Percentiles rank a stretch among this genome's conserved stretches.
Evolutionary conservation across 1,140 invertebrate genomes (phyloP).

Genomic region (Probaryconus sp.): DNA sequence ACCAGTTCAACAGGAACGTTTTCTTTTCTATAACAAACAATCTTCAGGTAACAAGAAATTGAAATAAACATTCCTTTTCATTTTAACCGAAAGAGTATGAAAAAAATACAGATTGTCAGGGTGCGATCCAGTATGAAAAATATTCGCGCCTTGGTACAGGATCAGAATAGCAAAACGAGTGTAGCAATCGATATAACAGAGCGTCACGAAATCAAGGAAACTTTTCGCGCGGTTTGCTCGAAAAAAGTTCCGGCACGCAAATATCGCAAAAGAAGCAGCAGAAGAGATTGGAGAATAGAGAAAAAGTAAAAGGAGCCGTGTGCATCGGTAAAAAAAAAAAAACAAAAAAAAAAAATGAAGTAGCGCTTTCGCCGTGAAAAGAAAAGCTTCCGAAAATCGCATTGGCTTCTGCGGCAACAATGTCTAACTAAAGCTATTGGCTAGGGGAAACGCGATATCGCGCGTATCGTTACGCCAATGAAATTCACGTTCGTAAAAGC

Average conservation of each 20-base stretch:
- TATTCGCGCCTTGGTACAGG: conserved; percentile 14
- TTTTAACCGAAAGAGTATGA: conserved; percentile 15
- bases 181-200: conserved; percentile 38
- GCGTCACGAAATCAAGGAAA: conserved; percentile 26
- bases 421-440: conserved; percentile 41
- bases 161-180: conserved; percentile 14
- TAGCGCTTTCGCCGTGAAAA: neutral
- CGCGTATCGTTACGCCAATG: conserved; percentile 49
- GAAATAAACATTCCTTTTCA: conserved; percentile 27
- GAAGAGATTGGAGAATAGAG: neutral
- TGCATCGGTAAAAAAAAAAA: neutral
- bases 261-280: conserved; percentile 1
- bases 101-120: conserved; percentile 27
- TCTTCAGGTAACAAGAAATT: conserved; percentile 8
- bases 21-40: neutral
- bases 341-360: conserved; percentile 8
- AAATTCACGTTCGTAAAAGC: conserved; percentile 49
- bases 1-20: too few species aligned
- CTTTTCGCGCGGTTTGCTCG: neutral
- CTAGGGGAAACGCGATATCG: conserved; percentile 38
- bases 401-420: conserved; percentile 9
- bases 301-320: neutral
- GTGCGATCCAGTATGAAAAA: conserved; percentile 27
- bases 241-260: neutral
- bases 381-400: conserved; percentile 26